These are phyloP conservation scores for Anguilla megastoma DNA, from an alignment of 2,797 vertebrate species.

Conservation along the genomic window DNA sequence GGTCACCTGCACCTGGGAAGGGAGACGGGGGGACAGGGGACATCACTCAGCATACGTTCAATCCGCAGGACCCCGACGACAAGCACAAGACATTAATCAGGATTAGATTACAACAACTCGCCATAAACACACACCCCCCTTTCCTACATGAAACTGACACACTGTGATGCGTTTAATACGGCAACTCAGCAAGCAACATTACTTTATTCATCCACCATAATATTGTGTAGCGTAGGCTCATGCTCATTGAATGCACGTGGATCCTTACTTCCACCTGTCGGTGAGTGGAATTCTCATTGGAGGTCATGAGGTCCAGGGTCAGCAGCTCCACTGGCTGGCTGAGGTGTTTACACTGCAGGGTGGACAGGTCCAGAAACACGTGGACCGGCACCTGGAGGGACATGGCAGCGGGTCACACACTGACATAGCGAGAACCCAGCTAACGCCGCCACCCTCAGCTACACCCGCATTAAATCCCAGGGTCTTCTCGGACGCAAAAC, in stretches of 20 bases:
- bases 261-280: slow-evolving; percentile 86
- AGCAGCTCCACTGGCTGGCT: slow-evolving; percentile 87
- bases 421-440: background rate
- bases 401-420: background rate
- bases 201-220: background rate
- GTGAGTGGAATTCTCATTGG: slow-evolving; percentile 76
- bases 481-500: background rate
- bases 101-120: background rate
- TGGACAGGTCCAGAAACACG: slow-evolving; percentile 91
- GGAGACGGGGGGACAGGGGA: background rate
- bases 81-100: background rate
- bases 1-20: slow-evolving; percentile 75
- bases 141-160: background rate
- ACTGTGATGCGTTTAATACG: background rate
- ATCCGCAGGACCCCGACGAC: background rate
- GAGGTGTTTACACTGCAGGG: slow-evolving; percentile 80
- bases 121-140: background rate
- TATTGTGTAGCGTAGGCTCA: background rate
- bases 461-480: background rate
- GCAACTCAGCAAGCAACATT: background rate
- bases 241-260: background rate
- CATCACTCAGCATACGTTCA: background rate
- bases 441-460: background rate
- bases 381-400: slow-evolving; percentile 86
- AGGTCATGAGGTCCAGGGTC: slow-evolving; percentile 88